These are phyloP conservation scores for Tipula helvola DNA, from an alignment of 2,888 invertebrate species.

Conservation along the genomic window DNA sequence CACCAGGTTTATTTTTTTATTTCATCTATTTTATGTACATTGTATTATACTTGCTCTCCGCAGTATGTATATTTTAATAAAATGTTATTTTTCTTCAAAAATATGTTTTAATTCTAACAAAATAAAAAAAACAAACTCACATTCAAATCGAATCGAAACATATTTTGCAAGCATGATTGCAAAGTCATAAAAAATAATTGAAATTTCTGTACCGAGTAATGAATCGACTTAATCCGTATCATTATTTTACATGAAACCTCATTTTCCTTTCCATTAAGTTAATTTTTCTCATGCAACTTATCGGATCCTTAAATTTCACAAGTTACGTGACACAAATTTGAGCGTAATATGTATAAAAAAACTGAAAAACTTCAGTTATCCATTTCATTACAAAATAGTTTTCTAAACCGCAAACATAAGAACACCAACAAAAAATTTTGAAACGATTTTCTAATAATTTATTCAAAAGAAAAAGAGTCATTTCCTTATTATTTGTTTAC, in stretches of 20 bases:
- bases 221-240: background rate
- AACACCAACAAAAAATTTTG: background rate
- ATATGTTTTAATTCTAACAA: background rate
- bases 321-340: background rate
- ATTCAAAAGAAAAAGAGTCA: background rate
- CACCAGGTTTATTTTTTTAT: background rate
- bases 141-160: background rate
- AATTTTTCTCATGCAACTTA: background rate
- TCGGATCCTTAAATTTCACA: background rate
- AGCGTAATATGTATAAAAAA: background rate
- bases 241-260: background rate
- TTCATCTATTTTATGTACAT: background rate
- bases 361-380: background rate
- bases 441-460: background rate
- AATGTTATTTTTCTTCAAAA: background rate
- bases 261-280: background rate
- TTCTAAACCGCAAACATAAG: background rate
- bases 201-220: background rate
- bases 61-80: background rate
- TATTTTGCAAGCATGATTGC: background rate
- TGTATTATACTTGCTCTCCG: background rate
- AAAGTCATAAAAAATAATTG: background rate
- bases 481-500: background rate
- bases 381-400: background rate
- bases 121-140: background rate